Base-by-base conservation (phyloP, 2,888 invertebrate species). In the Brachynemurus nebulosus region DNA sequence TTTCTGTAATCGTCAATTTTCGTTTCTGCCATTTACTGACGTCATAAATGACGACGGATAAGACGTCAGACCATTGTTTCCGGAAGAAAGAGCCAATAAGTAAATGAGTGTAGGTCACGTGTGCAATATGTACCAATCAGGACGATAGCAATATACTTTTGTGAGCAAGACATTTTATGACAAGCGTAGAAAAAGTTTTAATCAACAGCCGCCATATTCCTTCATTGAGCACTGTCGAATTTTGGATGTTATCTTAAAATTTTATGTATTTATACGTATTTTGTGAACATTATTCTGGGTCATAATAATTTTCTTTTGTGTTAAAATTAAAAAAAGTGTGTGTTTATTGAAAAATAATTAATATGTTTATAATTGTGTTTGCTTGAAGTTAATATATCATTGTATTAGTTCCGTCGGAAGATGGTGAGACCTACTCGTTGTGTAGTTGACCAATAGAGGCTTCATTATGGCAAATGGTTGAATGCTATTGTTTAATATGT, bases 181-280 rank as follows among this genome's bases (percentile, higher is more conserved):
- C 86, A 86, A 86, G 86, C 85, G 83, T 84, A 84, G 80, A 83
- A 86, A 85, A 86, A 86, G 80, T 86, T 83, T 78, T 83, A 83
- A 84, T 84, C 85, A 85, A 83, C 82, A 84, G 85, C 86, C 84
- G 86, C 88, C 88, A 88, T 88, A 80, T 88, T 88, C 83, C 78
- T 78, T 78, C 77, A 77, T 73, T 73, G 74, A 74, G 77, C 76
- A 77, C 73, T 74, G 76, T 74, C 72, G 76, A 76, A 77, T 75
- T 80, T 77, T 73, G 73, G 74, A 74, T 72, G 74, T 76, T 75
- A 74, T 74, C 72, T 71, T 71, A 69, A 74, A 75, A 76, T 74
- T 74, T 72, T 72, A 69, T 74, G 72, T 59, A 59, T 59, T 62
- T 60, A 61, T 59, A 59, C 55, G 57, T 58, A 61, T 59, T 59